Base-by-base conservation (phyloP, 2,113 vertebrate genomes). In the Electrona antarctica region DNA sequence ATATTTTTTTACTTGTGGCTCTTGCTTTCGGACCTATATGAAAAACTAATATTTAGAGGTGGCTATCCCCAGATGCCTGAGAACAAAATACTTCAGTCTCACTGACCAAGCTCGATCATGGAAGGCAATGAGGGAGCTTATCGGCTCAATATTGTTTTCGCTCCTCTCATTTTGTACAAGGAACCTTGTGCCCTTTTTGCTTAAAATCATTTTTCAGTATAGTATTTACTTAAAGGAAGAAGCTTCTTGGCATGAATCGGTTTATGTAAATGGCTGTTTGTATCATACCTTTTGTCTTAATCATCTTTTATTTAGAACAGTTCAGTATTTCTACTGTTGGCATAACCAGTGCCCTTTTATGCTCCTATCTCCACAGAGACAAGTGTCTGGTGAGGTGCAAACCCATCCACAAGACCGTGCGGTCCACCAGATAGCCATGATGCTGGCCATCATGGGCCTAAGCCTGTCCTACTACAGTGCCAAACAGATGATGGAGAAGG, bases 391-490 rank as follows among this genome's bases (percentile, higher is more conserved):
- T 0, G 93, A 96, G 83, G 91, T 95, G 7, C 92, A 94, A 83
- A 87, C 91, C 0, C 95, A 95, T 70, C 92, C 95, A 0, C 91
- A 90, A 14, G 94, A 95, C 74, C 90, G 94, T 0, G 80, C 93
- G 56, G 70, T 94, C 70, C 96, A 97, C 87, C 91, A 95, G 79
- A 86, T 96, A 11, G 97, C 98, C 71, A 87, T 97, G 85, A 87
- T 97, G 92, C 89, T 99, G 87, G 97, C 97, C 21, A 94, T 95
- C 10, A 89, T 96, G 1, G 98, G 98, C 14, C 90, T 98, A 60
- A 92, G 97, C 48, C 72, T 98, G 73, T 98, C 97, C 82, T 94
- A 95, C 88, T 99, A 97, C 87, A 97, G 96, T 0, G 94, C 92
- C 69, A 93, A 94, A 67, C 96, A 95, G 82, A 97, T 99, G 96